phyloP scores from a whole-genome alignment of 1,140 invertebrate genomes.

The Reticulitermes speratus region DNA sequence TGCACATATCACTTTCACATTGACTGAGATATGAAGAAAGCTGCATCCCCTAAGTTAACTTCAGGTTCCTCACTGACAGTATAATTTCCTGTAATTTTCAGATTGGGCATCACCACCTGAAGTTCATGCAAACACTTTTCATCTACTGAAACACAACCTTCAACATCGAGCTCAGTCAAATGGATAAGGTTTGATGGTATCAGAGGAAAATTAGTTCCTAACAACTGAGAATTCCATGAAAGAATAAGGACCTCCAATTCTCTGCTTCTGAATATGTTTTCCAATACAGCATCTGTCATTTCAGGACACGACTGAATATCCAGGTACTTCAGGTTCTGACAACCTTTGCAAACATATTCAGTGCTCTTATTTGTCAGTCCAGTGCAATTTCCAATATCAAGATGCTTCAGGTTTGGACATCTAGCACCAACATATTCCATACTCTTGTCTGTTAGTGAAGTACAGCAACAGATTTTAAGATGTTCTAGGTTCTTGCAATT shows the following conservation, averaged over 20 bases:
- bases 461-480: not conserved
- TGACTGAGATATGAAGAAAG: not conserved
- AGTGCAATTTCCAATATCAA: not conserved
- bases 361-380: not conserved
- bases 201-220: not conserved
- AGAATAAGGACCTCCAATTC: not conserved
- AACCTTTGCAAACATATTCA: not conserved
- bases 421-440: slow-evolving; percentile 10
- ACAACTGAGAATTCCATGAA: not conserved
- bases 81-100: not conserved
- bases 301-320: not conserved
- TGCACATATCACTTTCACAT: too few species aligned
- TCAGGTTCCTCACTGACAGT: not conserved
- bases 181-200: not conserved
- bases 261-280: not conserved
- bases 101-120: not conserved
- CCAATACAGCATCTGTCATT: not conserved
- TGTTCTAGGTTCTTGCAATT: not conserved
- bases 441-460: not conserved
- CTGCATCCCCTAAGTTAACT: not conserved
- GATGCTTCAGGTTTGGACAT: not conserved
- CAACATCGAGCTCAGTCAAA: not conserved
- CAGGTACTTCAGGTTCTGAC: not conserved
- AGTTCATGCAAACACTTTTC: not conserved
- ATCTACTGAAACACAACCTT: not conserved